phyloP scores from a whole-genome alignment of 23 tunicate species.

The Diplosoma virens region DNA sequence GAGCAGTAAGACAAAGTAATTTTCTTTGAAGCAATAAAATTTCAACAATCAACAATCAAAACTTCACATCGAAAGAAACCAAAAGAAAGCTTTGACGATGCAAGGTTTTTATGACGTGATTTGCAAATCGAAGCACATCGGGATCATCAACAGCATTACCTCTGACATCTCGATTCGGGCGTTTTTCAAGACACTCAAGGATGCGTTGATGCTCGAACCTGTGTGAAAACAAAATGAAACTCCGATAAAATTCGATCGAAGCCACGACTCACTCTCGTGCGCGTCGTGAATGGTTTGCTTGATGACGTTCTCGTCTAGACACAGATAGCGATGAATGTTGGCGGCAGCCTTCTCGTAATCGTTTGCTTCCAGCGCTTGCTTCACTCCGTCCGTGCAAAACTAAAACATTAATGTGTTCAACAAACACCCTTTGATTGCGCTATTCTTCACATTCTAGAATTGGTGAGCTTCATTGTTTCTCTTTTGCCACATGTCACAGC shows the following conservation, averaged over 20 bases:
- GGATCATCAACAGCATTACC: too few species aligned
- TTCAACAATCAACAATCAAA: too few species aligned
- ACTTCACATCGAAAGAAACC: too few species aligned
- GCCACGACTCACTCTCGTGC: constrained; percentile 46
- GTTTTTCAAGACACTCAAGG: constrained; percentile 67
- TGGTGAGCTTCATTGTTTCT: too few species aligned
- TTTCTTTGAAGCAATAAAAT: too few species aligned
- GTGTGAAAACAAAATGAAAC: neutral
- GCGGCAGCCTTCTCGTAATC: constrained; percentile 98
- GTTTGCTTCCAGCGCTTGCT: constrained; percentile 82
- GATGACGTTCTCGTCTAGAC: constrained; percentile 93
- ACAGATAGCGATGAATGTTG: constrained; percentile 86
- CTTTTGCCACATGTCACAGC: too few species aligned
- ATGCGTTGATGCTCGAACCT: constrained; percentile 84
- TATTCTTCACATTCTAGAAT: too few species aligned
- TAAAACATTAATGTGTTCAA: neutral
- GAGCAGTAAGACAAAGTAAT: too few species aligned
- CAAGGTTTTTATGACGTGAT: too few species aligned
- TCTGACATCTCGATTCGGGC: constrained; percentile 83
- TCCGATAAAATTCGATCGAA: neutral
- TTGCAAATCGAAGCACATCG: too few species aligned
- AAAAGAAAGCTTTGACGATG: too few species aligned
- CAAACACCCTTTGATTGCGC: too few species aligned
- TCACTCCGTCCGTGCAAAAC: constrained; percentile 95
- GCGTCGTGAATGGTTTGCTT: constrained; percentile 81